Percentiles rank a stretch among this genome's conserved stretches.
Evolutionary conservation across 2,797 vertebrate genomes (phyloP).

Genomic region (Onychomys arenicola): DNA sequence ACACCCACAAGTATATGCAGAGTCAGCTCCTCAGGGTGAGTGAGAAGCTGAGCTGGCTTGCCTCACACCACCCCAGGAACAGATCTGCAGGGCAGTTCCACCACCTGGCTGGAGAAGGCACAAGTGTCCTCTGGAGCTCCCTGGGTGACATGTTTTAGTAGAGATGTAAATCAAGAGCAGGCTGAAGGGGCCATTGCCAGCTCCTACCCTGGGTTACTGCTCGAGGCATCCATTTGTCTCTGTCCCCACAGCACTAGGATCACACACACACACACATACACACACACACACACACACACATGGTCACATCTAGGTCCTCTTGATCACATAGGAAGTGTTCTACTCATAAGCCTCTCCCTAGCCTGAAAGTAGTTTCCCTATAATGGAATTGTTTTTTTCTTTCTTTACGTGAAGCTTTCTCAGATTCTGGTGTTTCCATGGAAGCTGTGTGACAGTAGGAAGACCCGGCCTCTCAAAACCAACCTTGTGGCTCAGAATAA

Average conservation of each 20-base stretch:
- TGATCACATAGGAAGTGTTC: too few species aligned
- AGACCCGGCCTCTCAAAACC: neutral
- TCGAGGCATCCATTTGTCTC: neutral
- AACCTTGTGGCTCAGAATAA: neutral
- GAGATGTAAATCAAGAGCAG: constrained; percentile 18
- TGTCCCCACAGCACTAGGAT: neutral
- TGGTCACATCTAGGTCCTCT: too few species aligned
- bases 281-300: too few species aligned
- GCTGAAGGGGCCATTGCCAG: neutral
- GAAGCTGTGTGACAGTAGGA: neutral
- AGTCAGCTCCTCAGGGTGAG: neutral
- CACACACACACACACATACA: too few species aligned
- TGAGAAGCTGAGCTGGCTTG: neutral
- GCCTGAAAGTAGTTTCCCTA: neutral
- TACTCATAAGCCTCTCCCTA: neutral
- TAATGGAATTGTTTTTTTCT: neutral
- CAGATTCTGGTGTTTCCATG: constrained; percentile 3
- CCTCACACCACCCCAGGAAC: neutral
- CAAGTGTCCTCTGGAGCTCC: neutral
- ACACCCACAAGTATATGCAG: constrained; percentile 45
- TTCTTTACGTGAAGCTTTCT: neutral
- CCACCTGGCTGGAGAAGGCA: neutral
- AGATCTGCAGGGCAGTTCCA: neutral
- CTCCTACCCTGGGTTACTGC: constrained; percentile 16
- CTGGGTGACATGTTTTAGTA: neutral